Evolutionary conservation across 1,140 invertebrate genomes (phyloP).

Genomic region (Zophobas morio): DNA sequence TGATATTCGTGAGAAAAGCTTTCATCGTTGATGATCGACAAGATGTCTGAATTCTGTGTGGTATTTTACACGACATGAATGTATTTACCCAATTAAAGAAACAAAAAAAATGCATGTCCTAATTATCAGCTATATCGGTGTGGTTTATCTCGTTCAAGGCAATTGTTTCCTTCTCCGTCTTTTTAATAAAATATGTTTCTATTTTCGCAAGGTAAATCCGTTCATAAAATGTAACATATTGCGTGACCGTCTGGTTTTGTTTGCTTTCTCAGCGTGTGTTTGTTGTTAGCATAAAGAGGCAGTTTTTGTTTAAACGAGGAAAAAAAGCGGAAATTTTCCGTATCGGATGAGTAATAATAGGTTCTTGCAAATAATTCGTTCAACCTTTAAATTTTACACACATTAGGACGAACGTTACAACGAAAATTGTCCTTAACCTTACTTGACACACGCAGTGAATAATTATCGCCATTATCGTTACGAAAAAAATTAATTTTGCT

Average conservation of each 20-base stretch:
- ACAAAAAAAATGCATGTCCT: too few relatives aligned
- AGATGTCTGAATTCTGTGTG: too few relatives aligned
- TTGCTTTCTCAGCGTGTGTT: neutral
- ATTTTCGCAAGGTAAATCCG: constrained; percentile 2
- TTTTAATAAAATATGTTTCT: neutral
- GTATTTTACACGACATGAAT: too few relatives aligned
- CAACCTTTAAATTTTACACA: constrained; percentile 10
- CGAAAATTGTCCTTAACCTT: neutral
- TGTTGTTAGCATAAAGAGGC: neutral
- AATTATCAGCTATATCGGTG: too few relatives aligned
- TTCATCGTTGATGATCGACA: too few relatives aligned
- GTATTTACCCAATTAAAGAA: too few relatives aligned
- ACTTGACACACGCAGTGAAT: neutral
- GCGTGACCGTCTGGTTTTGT: constrained; percentile 1
- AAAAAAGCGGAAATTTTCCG: neutral
- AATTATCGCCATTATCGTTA: neutral
- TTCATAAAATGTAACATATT: constrained; percentile 3
- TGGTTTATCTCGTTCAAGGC: neutral
- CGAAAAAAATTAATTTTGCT: neutral
- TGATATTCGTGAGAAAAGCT: too few relatives aligned
- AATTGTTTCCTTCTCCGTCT: neutral
- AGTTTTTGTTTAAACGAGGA: neutral
- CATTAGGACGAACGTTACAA: constrained; percentile 6
- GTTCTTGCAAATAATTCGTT: constrained; percentile 5
- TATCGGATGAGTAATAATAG: neutral